phyloP scores from a whole-genome alignment of 2,113 vertebrate genomes.

The Aptenodytes patagonicus region DNA sequence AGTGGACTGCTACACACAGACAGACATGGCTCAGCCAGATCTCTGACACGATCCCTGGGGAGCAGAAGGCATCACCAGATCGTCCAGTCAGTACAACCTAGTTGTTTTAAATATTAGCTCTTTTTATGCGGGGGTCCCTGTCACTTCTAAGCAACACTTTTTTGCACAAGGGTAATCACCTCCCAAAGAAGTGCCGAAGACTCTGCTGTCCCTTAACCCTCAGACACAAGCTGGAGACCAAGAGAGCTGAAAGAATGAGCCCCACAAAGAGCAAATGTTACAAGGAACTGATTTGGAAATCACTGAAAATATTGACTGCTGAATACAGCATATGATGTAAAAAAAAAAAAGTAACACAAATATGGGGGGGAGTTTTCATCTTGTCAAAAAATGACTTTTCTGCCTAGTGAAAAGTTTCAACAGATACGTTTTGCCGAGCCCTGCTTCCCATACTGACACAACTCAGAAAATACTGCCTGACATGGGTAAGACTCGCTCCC shows the following conservation, averaged over 20 bases:
- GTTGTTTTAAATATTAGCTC: neutral
- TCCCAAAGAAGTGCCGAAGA: neutral
- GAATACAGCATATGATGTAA: neutral
- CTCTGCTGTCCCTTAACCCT: neutral
- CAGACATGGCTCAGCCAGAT: neutral
- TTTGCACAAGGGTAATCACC: neutral
- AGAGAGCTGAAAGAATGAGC: neutral
- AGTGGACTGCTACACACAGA: neutral
- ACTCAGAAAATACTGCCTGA: neutral
- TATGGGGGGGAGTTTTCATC: neutral
- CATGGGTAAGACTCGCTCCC: neutral
- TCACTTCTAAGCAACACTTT: neutral
- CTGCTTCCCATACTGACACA: neutral
- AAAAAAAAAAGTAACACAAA: neutral
- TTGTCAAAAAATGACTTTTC: neutral
- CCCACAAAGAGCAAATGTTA: neutral
- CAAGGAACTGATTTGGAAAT: neutral
- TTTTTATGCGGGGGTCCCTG: neutral
- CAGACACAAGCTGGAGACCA: neutral
- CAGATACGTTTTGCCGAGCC: neutral
- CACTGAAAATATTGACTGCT: neutral
- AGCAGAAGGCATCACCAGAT: neutral
- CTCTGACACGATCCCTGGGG: neutral
- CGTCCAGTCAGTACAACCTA: neutral
- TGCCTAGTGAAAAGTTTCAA: neutral